Evolutionary conservation across 2,797 vertebrate genomes (phyloP).

Genomic region (Urosaurus nigricauda): DNA sequence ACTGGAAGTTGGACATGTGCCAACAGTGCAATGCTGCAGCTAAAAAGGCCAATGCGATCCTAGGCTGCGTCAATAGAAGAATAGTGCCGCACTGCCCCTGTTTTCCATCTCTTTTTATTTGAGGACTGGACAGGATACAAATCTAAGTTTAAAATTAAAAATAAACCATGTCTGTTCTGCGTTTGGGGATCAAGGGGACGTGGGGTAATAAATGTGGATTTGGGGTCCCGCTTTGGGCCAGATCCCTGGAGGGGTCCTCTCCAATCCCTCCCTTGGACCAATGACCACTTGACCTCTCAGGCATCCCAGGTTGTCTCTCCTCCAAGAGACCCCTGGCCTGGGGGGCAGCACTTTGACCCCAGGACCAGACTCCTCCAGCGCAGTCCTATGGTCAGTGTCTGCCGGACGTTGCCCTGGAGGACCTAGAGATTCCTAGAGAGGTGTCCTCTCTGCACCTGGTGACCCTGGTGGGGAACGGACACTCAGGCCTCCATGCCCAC

Average conservation of each 20-base stretch:
- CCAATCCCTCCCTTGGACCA: slow-evolving; percentile 32
- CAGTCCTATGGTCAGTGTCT: too few relatives aligned
- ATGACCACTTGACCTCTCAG: not conserved
- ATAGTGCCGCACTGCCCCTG: too few relatives aligned
- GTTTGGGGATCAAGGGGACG: not conserved
- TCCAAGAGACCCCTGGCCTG: not conserved
- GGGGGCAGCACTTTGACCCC: too few relatives aligned
- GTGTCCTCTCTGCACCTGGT: not conserved
- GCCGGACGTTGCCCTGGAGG: too few relatives aligned
- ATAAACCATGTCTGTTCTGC: not conserved
- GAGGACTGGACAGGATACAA: not conserved
- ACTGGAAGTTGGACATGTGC: too few relatives aligned
- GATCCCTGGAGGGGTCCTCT: not conserved
- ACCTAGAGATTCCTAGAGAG: too few relatives aligned
- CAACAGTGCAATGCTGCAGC: too few relatives aligned
- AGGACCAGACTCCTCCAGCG: too few relatives aligned
- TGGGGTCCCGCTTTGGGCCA: too few relatives aligned
- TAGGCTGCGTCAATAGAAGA: too few relatives aligned
- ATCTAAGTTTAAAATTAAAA: slow-evolving; percentile 8
- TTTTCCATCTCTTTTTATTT: slow-evolving; percentile 8
- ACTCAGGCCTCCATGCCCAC: not conserved
- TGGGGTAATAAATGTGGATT: not conserved
- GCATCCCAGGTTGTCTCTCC: not conserved
- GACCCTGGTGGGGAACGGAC: not conserved
- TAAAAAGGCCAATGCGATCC: too few relatives aligned